These are phyloP conservation scores for Sinocyclocheilus rhinocerous DNA, from an alignment of 2,113 vertebrate species.

Conservation along the genomic window DNA sequence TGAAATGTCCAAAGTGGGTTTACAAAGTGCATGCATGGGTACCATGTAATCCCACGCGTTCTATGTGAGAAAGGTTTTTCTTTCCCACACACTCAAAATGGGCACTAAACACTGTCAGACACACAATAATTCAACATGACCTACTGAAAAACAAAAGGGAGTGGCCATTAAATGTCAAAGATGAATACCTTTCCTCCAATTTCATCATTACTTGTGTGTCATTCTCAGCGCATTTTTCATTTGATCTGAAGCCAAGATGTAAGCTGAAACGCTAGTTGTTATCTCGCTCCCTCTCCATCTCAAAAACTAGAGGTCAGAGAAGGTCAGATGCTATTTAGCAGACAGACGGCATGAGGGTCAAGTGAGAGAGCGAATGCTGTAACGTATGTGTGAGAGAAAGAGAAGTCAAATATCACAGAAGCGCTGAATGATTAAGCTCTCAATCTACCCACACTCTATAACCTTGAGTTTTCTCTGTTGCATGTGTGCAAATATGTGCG, in stretches of 20 bases:
- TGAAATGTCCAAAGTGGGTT: not conserved
- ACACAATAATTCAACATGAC: not conserved
- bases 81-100: not conserved
- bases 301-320: slow-evolving; percentile 13
- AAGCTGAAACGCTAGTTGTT: slow-evolving; percentile 40
- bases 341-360: not conserved
- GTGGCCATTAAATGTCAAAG: not conserved
- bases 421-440: not conserved
- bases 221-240: slow-evolving; percentile 31
- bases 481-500: slow-evolving; percentile 6
- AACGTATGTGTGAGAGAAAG: slow-evolving; percentile 4
- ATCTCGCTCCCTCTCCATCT: not conserved
- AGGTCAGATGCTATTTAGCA: slow-evolving; percentile 40
- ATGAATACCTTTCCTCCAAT: slow-evolving; percentile 20
- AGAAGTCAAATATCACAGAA: not conserved
- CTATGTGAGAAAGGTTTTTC: not conserved
- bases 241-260: slow-evolving; percentile 44
- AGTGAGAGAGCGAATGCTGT: not conserved
- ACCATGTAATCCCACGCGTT: not conserved
- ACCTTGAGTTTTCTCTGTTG: slow-evolving; percentile 21
- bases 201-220: slow-evolving; percentile 22
- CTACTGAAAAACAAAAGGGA: slow-evolving; percentile 23
- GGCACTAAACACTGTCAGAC: not conserved
- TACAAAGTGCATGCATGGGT: not conserved
- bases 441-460: slow-evolving; percentile 15